phyloP scores from a whole-genome alignment of 2,888 invertebrate species.

The Nebria salina region DNA sequence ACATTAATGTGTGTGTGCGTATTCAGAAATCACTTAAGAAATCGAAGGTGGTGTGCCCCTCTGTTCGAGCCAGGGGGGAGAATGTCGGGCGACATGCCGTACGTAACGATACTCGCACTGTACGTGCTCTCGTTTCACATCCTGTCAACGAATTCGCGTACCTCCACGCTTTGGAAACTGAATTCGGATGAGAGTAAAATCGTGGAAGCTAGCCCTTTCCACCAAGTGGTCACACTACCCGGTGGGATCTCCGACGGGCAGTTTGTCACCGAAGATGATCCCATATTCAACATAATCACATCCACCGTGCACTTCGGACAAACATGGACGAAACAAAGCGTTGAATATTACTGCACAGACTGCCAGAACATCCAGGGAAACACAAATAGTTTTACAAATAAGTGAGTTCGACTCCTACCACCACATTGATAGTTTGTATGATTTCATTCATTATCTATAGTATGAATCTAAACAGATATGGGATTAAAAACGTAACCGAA shows the following conservation, averaged over 20 bases:
- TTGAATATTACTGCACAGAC: conserved; percentile 72
- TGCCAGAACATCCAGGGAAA: conserved; percentile 66
- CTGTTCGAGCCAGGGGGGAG: conserved; percentile 40
- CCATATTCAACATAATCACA: conserved; percentile 79
- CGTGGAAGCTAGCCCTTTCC: conserved; percentile 70
- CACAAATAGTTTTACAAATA: conserved; percentile 20
- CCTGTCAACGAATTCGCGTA: conserved; percentile 79
- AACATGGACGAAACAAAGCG: conserved; percentile 74
- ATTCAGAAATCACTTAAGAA: background rate
- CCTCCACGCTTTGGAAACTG: conserved; percentile 85
- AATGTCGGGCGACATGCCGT: conserved; percentile 69
- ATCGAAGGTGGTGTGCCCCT: conserved; percentile 4
- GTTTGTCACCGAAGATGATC: conserved; percentile 69
- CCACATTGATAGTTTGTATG: too few relatives aligned
- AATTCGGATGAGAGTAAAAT: conserved; percentile 81
- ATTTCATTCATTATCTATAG: background rate
- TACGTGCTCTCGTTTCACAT: conserved; percentile 79
- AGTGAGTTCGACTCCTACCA: background rate
- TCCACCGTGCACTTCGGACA: conserved; percentile 75
- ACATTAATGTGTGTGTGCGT: background rate
- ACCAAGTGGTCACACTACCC: conserved; percentile 63
- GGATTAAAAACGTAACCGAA: conserved; percentile 29
- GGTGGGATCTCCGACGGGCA: conserved; percentile 54
- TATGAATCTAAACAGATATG: conserved; percentile 22
- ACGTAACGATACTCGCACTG: conserved; percentile 71